Evolutionary conservation across 2,113 vertebrate species (phyloP).

Genomic region (Boulengeromyrus knoepffleri): DNA sequence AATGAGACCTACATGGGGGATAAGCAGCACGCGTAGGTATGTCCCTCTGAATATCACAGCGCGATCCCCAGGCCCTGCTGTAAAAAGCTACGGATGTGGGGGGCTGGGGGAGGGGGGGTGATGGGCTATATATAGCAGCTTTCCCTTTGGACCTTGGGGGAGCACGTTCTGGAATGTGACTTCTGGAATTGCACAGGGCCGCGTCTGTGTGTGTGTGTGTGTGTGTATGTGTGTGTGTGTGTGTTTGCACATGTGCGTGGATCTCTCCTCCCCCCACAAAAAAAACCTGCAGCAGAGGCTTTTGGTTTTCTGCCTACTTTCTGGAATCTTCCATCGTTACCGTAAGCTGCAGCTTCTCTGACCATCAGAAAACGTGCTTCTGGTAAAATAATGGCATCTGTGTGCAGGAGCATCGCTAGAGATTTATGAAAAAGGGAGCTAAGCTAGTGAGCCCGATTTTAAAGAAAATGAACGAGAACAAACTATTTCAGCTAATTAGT

Average conservation of each 20-base stretch:
- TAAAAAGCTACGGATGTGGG: slow-evolving; percentile 47
- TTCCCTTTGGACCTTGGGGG: slow-evolving; percentile 40
- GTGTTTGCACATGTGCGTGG: neutral
- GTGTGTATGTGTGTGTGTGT: neutral
- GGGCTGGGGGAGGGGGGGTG: slow-evolving; percentile 33
- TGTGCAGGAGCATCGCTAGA: neutral
- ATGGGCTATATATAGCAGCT: slow-evolving; percentile 50
- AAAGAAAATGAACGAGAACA: neutral
- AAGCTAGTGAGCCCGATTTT: neutral
- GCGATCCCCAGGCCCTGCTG: slow-evolving; percentile 46
- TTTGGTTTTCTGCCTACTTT: neutral
- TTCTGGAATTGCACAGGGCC: slow-evolving; percentile 38
- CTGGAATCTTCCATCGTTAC: neutral
- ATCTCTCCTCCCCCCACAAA: neutral
- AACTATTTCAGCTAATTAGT: neutral
- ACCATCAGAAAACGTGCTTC: neutral
- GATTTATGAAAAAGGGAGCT: neutral
- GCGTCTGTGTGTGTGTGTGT: slow-evolving; percentile 13
- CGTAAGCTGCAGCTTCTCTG: neutral
- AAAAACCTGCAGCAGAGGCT: neutral
- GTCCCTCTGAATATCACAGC: slow-evolving; percentile 42
- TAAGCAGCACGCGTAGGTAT: slow-evolving; percentile 26
- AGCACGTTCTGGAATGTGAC: slow-evolving; percentile 37
- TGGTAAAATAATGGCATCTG: neutral
- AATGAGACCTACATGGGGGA: slow-evolving; percentile 33